These are phyloP conservation scores for Prolemur simus DNA, from an alignment of 2,113 vertebrate species.

Conservation along the genomic window DNA sequence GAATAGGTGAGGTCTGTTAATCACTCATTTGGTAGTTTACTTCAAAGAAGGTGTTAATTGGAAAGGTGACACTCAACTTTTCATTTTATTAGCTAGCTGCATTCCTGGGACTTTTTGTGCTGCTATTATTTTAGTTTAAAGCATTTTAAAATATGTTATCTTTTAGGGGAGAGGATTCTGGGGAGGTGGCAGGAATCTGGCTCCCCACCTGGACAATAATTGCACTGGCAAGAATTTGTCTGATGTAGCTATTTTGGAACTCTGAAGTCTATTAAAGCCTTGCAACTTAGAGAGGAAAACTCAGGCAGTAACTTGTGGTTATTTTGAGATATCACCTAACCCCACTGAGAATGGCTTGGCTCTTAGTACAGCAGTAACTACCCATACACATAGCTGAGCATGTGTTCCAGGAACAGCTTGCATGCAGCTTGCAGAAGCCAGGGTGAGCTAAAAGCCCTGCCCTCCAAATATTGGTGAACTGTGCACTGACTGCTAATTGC, in stretches of 20 bases:
- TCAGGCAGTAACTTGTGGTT: not conserved
- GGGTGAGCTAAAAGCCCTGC: not conserved
- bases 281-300: not conserved
- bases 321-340: not conserved
- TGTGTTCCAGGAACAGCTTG: not conserved
- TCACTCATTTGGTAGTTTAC: not conserved
- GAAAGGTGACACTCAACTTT: not conserved
- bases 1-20: not conserved
- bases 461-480: not conserved
- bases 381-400: not conserved
- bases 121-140: slow-evolving; percentile 8
- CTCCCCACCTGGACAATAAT: not conserved
- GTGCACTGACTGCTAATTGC: not conserved
- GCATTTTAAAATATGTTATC: not conserved
- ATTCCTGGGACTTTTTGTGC: not conserved
- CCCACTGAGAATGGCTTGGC: not conserved
- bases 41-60: slow-evolving; percentile 45
- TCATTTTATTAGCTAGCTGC: slow-evolving; percentile 9
- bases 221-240: not conserved
- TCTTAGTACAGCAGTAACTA: not conserved
- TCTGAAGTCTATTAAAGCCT: not conserved
- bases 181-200: not conserved
- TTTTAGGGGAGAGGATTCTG: not conserved
- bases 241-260: not conserved
- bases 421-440: not conserved